Conservation (phyloP, 2,888 invertebrate genomes). For the Strigamia transsilvanica region DNA sequence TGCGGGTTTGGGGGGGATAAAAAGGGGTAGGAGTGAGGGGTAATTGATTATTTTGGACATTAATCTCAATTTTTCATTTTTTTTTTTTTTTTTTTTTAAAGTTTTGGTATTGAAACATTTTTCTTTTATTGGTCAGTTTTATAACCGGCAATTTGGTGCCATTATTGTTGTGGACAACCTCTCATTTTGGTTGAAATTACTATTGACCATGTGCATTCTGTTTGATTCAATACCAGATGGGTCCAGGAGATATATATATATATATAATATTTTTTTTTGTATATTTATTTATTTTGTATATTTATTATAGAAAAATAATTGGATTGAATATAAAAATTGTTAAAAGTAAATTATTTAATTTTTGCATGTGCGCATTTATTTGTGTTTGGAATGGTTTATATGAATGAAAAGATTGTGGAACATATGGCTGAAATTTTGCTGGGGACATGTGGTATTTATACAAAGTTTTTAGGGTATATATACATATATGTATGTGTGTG, state of each 20-base stretch:
- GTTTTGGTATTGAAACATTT: neutral
- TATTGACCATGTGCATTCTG: neutral
- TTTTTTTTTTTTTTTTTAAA: neutral
- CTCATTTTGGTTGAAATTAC: constrained; percentile 2
- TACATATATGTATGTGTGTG: neutral
- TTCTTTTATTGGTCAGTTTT: constrained; percentile 33
- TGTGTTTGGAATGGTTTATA: neutral
- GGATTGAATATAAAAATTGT: neutral
- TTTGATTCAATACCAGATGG: constrained; percentile 23
- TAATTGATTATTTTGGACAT: constrained; percentile 4
- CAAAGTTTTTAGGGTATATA: neutral
- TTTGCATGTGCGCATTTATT: neutral
- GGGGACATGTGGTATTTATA: constrained; percentile 13
- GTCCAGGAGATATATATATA: neutral
- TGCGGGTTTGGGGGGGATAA: neutral
- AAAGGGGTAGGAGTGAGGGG: neutral
- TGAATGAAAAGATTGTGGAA: constrained; percentile 24
- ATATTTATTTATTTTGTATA: neutral
- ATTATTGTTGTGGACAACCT: neutral
- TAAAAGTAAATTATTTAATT: neutral
- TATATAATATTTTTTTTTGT: neutral
- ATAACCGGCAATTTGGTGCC: constrained; percentile 13
- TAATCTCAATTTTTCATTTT: constrained; percentile 14
- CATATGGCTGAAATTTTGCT: constrained; percentile 1
- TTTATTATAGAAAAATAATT: too few species aligned